phyloP scores from a whole-genome alignment of 2,888 invertebrate species.

The Venustoraphidia nigricollis region DNA sequence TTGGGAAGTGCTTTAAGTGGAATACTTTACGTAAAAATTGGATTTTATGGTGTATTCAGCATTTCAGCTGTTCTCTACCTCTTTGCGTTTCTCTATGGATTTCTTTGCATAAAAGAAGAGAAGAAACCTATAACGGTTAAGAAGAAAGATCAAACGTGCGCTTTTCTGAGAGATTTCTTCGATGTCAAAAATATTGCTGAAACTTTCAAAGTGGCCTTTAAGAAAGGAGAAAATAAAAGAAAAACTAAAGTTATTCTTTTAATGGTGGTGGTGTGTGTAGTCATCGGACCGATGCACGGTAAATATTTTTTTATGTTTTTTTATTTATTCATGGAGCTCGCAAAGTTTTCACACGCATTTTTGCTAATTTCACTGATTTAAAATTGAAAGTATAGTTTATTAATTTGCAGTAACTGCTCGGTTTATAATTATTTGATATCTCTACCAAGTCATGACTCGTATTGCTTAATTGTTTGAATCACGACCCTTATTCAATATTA shows the following conservation, averaged over 20 bases:
- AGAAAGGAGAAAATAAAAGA: constrained; percentile 57
- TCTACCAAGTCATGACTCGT: too few species aligned
- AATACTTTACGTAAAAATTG: constrained; percentile 57
- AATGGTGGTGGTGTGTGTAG: constrained; percentile 68
- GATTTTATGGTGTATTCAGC: constrained; percentile 69
- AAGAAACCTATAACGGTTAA: constrained; percentile 33
- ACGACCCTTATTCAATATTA: too few species aligned
- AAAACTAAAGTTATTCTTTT: constrained; percentile 58
- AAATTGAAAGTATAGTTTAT: too few species aligned
- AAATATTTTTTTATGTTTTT: constrained; percentile 21
- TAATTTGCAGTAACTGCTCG: too few species aligned
- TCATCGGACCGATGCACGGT: constrained; percentile 77
- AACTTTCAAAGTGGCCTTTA: constrained; percentile 67
- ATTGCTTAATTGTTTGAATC: too few species aligned
- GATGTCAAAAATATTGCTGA: constrained; percentile 61
- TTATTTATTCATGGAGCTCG: too few species aligned
- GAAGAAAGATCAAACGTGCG: constrained; percentile 31
- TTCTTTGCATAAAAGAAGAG: constrained; percentile 54
- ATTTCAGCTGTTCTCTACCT: constrained; percentile 61
- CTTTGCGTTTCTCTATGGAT: constrained; percentile 58
- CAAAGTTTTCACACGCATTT: too few species aligned
- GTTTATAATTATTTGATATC: too few species aligned
- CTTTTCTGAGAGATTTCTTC: constrained; percentile 54
- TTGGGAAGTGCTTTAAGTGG: constrained; percentile 83
- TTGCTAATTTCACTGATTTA: too few species aligned